phyloP scores from a whole-genome alignment of 2,797 vertebrate genomes.

The Micropoecilia bifurca region DNA sequence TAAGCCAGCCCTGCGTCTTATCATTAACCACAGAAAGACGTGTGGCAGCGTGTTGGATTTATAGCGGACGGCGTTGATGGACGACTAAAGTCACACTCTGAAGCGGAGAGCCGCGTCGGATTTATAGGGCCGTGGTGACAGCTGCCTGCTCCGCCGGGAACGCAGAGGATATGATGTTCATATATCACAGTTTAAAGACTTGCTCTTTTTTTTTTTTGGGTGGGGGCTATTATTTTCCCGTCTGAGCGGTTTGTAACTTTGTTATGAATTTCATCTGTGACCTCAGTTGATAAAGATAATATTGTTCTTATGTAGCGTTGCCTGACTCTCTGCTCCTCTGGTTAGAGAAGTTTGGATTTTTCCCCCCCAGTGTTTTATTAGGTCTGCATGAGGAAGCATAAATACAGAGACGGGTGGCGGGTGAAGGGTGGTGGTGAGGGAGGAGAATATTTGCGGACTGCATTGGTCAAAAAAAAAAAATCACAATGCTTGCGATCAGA shows the following conservation, averaged over 20 bases:
- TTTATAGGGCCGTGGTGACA: constrained; percentile 70
- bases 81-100: constrained; percentile 63
- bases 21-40: constrained; percentile 59
- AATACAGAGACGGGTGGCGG: constrained; percentile 21
- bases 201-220: constrained; percentile 24
- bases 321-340: constrained; percentile 36
- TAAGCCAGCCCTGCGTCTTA: constrained; percentile 55
- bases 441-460: constrained; percentile 3
- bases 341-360: constrained; percentile 35
- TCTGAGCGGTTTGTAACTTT: constrained; percentile 48
- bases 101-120: constrained; percentile 58
- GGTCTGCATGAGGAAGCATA: constrained; percentile 18
- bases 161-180: constrained; percentile 61
- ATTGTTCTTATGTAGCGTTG: constrained; percentile 44
- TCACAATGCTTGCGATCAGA: constrained; percentile 39
- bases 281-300: constrained; percentile 39
- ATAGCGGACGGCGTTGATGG: constrained; percentile 61
- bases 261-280: constrained; percentile 59
- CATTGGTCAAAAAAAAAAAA: constrained; percentile 23
- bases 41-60: constrained; percentile 72
- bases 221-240: constrained; percentile 26
- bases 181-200: constrained; percentile 70
- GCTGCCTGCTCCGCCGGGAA: constrained; percentile 64
- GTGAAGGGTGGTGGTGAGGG: no score
- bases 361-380: constrained; percentile 12